Percentiles rank a stretch among this genome's conserved stretches.
These are phyloP conservation scores for Melanchra persicariae DNA, from an alignment of 2,888 invertebrate genomes.

Conservation along the genomic window DNA sequence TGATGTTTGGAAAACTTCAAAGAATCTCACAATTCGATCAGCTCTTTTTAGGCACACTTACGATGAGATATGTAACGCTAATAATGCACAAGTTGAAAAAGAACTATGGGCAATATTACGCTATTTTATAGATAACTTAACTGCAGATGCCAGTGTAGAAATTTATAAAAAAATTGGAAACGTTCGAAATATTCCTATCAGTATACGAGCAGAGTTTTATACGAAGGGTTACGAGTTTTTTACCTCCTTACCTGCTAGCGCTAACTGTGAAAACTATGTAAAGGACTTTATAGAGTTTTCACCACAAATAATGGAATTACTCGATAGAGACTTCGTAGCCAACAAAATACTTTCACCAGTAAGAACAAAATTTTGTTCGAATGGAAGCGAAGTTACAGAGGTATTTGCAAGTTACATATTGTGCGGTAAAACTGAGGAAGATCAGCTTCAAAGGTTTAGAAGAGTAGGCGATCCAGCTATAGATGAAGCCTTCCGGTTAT, in stretches of 20 bases:
- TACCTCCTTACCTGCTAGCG: slow-evolving; percentile 65
- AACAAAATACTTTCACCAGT: slow-evolving; percentile 65
- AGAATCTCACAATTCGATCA: slow-evolving; percentile 73
- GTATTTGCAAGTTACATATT: slow-evolving; percentile 67
- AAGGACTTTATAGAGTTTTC: slow-evolving; percentile 56
- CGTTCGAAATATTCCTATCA: slow-evolving; percentile 64
- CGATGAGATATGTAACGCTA: slow-evolving; percentile 70
- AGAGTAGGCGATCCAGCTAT: slow-evolving; percentile 6
- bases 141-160: slow-evolving; percentile 72
- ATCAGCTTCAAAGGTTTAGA: slow-evolving; percentile 6
- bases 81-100: slow-evolving; percentile 60
- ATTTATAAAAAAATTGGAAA: slow-evolving; percentile 69
- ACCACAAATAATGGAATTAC: slow-evolving; percentile 64
- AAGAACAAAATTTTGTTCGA: slow-evolving; percentile 51
- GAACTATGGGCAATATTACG: slow-evolving; percentile 67
- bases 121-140: slow-evolving; percentile 42
- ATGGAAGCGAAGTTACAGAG: slow-evolving; percentile 17
- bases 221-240: slow-evolving; percentile 73
- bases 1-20: slow-evolving; percentile 74
- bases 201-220: slow-evolving; percentile 46
- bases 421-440: slow-evolving; percentile 61
- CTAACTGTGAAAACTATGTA: slow-evolving; percentile 54
- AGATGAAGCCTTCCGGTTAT: neutral
- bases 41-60: slow-evolving; percentile 73
- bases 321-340: slow-evolving; percentile 70